Evolutionary conservation across 2,113 vertebrate genomes (phyloP), one percentile per base, ranked within the genome.

Genomic region (Empidonax alnorum): DNA sequence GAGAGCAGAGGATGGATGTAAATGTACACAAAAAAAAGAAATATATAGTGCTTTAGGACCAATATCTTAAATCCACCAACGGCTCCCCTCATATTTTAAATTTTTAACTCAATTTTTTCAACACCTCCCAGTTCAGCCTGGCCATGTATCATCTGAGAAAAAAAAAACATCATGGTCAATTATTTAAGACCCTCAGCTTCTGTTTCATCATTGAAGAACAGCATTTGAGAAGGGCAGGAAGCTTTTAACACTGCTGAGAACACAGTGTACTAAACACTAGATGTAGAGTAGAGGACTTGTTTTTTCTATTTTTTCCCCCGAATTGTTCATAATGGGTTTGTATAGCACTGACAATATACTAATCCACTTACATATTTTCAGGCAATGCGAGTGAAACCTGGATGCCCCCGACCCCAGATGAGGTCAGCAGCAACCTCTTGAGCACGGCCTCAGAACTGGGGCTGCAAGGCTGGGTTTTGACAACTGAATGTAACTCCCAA

Each of bases 391-490:
- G 6, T 0, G 1, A 75, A 69, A 56, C 28, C 46, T 49, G 53
- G 6, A 44, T 63, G 44, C 4, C 30, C 65, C 30, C 21, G 42
- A 14, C 18, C 53, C n/a, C n/a, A 50, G 24, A 22, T 56, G 39
- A 53, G 24, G 46, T 9, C 7, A 2, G 20, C 33, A 81, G 46
- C 68, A 84, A 15, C n/a, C 31, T 71, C 37, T 59, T 23, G 50
- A 71, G 25, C 47, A 30, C 0, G 0, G 49, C 59, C 33, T 44
- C 4, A 3, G 16, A 56, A 10, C 10, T 1, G 0, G 8, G 27
- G 73, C 63, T 65, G 24, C 3, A 2, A 52, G 31, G 35, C 11
- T 5, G 39, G 5, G 4, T 42, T 88, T 58, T 55, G 61, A 62
- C 11, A 31, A 7, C 22, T 49, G 19, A 53, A 52, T 12, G 6